These are phyloP conservation scores for Neoniphon sammara DNA, from an alignment of 2,797 vertebrate genomes.

Conservation along the genomic window DNA sequence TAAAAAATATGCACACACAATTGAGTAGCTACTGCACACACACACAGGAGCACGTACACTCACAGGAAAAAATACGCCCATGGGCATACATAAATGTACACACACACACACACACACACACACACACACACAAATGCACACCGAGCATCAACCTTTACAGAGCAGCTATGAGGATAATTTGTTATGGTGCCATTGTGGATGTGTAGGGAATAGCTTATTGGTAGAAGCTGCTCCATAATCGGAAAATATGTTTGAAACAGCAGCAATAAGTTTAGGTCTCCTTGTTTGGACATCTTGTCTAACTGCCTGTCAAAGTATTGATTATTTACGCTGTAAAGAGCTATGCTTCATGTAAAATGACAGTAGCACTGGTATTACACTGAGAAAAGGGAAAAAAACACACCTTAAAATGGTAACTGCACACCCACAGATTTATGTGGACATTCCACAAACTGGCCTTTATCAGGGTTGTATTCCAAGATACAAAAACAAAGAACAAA, in stretches of 20 bases:
- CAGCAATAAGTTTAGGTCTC: background rate
- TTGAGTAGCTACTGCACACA: constrained; percentile 26
- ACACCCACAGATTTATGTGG: constrained; percentile 1
- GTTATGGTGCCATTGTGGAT: constrained; percentile 19
- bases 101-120: constrained; percentile 3
- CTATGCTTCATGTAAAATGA: constrained; percentile 14
- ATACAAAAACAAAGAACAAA: constrained; percentile 3
- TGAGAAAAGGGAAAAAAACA: background rate
- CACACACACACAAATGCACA: constrained; percentile 4
- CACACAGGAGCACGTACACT: constrained; percentile 5
- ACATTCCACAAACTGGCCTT: constrained; percentile 8
- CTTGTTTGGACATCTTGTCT: constrained; percentile 9
- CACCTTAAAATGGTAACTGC: no score
- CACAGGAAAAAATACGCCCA: background rate
- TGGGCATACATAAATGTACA: background rate
- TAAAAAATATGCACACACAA: constrained; percentile 31
- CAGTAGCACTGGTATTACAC: background rate
- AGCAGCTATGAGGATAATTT: constrained; percentile 7
- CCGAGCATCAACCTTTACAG: constrained; percentile 10
- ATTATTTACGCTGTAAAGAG: constrained; percentile 21
- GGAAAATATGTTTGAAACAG: constrained; percentile 24
- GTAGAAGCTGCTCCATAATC: constrained; percentile 20
- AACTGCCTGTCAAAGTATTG: constrained; percentile 43
- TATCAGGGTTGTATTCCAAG: constrained; percentile 29
- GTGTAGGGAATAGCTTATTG: constrained; percentile 21